Evolutionary conservation across 1,140 invertebrate genomes (phyloP), one percentile per base, ranked within the genome.

Genomic region (Cardiocondyla obscurior): DNA sequence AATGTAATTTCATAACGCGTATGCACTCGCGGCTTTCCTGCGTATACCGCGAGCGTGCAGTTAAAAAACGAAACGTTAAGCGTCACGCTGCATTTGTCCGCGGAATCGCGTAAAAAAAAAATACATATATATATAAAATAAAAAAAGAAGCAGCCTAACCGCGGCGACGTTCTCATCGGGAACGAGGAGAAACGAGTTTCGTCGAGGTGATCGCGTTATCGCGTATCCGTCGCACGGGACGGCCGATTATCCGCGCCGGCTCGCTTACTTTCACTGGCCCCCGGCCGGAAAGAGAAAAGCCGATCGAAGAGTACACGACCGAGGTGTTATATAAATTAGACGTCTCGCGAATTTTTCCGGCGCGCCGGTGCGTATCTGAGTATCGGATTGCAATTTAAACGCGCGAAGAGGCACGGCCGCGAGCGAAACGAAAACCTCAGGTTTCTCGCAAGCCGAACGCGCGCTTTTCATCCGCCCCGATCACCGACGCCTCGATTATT

Each of bases 251-350:
- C 73, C 70, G 70, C 84, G 58, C 84, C 70, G 46, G 83, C 72
- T 87, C 85, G 84, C 76, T 84, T 88, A 92, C 91, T 92, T 92
- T 92, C 91, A 92, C 91, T 91, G 39, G 81, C 51, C 74, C 79
- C 82, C 58, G 74, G 81, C 70, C 44, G 70, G 84, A 91, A 90
- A 90, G 90, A 91, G 90, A 92, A 92, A 88, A 91, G 89, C 89
- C 89, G 81, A 76, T 87, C 90, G 81, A 74, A 58, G 70, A 73
- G 39, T 79, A 55, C 30, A 73, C 70, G 83, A 84, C 79, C 85
- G 86, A 79, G 58, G 60, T 64, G 86, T 92, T 92, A 92, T 90
- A 91, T 91, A 92, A 92, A 92, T 91, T 90, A 79, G 87, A 89
- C 70, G 74, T 90, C 90, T 87, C 58, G 25, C 79, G 77, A 82